These are phyloP conservation scores for Odontesthes bonariensis DNA, from an alignment of 2,113 vertebrate genomes.

Conservation along the genomic window DNA sequence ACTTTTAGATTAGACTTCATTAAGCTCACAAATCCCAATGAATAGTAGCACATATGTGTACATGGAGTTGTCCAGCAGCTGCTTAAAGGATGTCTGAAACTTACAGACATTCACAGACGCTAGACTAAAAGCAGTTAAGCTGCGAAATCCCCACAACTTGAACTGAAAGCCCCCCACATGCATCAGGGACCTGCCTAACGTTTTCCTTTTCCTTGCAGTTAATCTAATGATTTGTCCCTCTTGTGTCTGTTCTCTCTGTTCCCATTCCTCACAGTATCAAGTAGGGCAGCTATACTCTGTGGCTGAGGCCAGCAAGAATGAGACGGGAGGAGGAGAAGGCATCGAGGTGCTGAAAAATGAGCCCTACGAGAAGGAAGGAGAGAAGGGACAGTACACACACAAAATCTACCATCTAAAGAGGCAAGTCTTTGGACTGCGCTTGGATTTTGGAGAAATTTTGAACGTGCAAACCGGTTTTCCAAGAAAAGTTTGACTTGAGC, in stretches of 20 bases:
- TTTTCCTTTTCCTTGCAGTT: slow-evolving; percentile 3
- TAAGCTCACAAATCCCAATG: neutral
- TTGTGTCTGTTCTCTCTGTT: slow-evolving; percentile 4
- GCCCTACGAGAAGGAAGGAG: slow-evolving; percentile 95
- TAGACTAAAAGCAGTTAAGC: no score
- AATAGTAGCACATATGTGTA: no score
- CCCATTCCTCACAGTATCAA: slow-evolving; percentile 87
- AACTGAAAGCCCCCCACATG: no score
- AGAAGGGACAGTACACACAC: slow-evolving; percentile 96
- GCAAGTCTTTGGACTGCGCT: slow-evolving; percentile 30
- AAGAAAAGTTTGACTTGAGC: no score
- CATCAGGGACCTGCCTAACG: neutral
- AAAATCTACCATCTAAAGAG: slow-evolving; percentile 97
- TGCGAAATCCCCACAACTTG: no score
- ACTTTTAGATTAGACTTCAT: neutral
- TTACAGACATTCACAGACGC: neutral
- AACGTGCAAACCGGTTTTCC: no score
- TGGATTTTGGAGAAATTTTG: neutral
- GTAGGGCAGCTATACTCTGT: slow-evolving; percentile 97
- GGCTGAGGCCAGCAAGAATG: slow-evolving; percentile 98
- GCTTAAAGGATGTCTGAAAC: neutral
- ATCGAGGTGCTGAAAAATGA: slow-evolving; percentile 97
- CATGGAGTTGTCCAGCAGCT: neutral
- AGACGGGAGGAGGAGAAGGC: slow-evolving; percentile 97
- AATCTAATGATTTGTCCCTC: neutral